A percentile compares a stretch with the other conserved stretches of the same genome.
Evolutionary conservation across 2,888 invertebrate genomes (phyloP).

Genomic region (Drosophila lutescens): DNA sequence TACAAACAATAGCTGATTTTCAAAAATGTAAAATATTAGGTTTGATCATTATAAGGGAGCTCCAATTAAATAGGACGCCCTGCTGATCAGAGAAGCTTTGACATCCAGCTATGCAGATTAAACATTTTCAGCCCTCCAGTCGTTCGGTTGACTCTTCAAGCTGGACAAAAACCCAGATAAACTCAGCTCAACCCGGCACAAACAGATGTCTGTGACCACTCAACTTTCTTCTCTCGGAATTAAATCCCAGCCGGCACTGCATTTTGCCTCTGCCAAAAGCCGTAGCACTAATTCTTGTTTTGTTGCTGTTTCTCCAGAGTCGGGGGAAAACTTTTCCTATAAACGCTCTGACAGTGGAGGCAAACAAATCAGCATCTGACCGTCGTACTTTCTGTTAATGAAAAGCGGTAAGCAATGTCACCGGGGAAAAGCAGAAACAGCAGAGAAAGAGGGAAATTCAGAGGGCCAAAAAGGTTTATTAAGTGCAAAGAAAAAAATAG

Average conservation of each 20-base stretch:
- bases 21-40: neutral
- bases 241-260: conserved; percentile 23
- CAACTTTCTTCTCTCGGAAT: conserved; percentile 28
- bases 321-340: conserved; percentile 39
- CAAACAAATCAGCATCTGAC: conserved; percentile 38
- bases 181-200: conserved; percentile 17
- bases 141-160: neutral
- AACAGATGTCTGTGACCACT: conserved; percentile 29
- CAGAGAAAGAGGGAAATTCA: neutral
- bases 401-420: conserved; percentile 19
- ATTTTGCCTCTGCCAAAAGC: conserved; percentile 17
- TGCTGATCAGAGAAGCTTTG: conserved; percentile 19
- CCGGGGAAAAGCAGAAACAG: conserved; percentile 2
- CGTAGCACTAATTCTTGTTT: conserved; percentile 32
- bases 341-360: conserved; percentile 23
- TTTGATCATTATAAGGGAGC: too few relatives aligned
- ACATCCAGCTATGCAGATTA: neutral
- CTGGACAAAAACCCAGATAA: conserved; percentile 21
- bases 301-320: conserved; percentile 10
- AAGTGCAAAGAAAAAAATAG: neutral
- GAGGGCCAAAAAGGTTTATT: neutral
- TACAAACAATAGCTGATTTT: too few relatives aligned
- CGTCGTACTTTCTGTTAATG: conserved; percentile 31
- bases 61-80: neutral
- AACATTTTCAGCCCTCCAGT: neutral